These are phyloP conservation scores for Pterocles orientalis DNA, from an alignment of 2,113 vertebrate species.

Conservation along the genomic window DNA sequence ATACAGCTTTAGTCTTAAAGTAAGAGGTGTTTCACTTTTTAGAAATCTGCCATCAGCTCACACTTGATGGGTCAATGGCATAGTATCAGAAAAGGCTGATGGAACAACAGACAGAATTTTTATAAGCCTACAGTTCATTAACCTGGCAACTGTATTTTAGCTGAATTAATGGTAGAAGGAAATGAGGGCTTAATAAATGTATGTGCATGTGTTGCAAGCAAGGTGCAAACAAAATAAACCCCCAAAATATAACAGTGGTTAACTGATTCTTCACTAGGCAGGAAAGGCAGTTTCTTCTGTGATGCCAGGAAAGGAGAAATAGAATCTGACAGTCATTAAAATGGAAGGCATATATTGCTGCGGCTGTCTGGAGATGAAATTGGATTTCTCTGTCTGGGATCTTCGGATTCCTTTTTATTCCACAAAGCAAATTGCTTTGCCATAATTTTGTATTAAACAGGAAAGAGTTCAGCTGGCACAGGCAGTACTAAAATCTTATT, in stretches of 20 bases:
- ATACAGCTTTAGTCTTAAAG: neutral
- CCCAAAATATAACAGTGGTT: neutral
- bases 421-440: constrained; percentile 74
- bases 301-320: constrained; percentile 17
- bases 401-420: constrained; percentile 70
- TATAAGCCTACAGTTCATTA: neutral
- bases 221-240: neutral
- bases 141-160: neutral
- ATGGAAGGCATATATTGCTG: constrained; percentile 50
- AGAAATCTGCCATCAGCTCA: neutral
- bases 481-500: constrained; percentile 58
- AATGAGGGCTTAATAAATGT: neutral
- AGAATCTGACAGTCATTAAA: constrained; percentile 67
- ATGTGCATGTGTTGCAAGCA: neutral
- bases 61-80: neutral
- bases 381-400: constrained; percentile 71
- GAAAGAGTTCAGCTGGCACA: constrained; percentile 46
- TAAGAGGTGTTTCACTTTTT: neutral
- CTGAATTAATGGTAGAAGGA: neutral
- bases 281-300: neutral
- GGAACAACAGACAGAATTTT: neutral
- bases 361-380: constrained; percentile 72
- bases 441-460: constrained; percentile 9
- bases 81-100: neutral
- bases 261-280: neutral